phyloP scores from a whole-genome alignment of 2,888 invertebrate species.

The Aleiodes testaceus region DNA sequence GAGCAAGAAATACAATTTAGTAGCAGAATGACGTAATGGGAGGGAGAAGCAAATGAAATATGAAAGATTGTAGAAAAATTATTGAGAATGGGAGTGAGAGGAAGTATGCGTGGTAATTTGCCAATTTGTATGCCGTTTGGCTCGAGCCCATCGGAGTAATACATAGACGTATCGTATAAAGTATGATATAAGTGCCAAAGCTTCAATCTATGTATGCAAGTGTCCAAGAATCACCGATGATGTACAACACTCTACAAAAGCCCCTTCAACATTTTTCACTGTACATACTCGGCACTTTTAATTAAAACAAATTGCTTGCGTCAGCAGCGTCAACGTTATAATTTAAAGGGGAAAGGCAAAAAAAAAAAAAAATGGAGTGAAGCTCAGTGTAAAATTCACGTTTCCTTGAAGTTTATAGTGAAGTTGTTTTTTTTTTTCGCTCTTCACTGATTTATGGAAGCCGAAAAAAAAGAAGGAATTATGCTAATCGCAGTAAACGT shows the following conservation, averaged over 20 bases:
- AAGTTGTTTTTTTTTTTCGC: background rate
- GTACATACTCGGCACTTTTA: slow-evolving; percentile 43
- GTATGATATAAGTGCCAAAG: slow-evolving; percentile 55
- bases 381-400: background rate
- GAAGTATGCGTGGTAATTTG: slow-evolving; percentile 49
- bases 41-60: slow-evolving; percentile 5
- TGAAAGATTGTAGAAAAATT: slow-evolving; percentile 33
- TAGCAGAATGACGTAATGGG: slow-evolving; percentile 15
- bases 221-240: slow-evolving; percentile 35
- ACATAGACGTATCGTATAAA: slow-evolving; percentile 51
- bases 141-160: slow-evolving; percentile 47
- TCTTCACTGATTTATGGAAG: background rate
- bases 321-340: slow-evolving; percentile 45
- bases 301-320: slow-evolving; percentile 57
- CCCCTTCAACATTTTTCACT: slow-evolving; percentile 4
- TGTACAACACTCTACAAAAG: slow-evolving; percentile 30
- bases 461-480: background rate
- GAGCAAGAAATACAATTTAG: background rate
- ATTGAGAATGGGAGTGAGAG: slow-evolving; percentile 32
- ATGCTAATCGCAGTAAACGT: too few relatives aligned
- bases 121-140: slow-evolving; percentile 56
- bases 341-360: slow-evolving; percentile 9
- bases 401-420: too few relatives aligned
- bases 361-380: slow-evolving; percentile 32
- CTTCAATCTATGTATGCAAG: slow-evolving; percentile 35